Conservation (phyloP, 2,113 vertebrate species). For the Rhinoptilus africanus region DNA sequence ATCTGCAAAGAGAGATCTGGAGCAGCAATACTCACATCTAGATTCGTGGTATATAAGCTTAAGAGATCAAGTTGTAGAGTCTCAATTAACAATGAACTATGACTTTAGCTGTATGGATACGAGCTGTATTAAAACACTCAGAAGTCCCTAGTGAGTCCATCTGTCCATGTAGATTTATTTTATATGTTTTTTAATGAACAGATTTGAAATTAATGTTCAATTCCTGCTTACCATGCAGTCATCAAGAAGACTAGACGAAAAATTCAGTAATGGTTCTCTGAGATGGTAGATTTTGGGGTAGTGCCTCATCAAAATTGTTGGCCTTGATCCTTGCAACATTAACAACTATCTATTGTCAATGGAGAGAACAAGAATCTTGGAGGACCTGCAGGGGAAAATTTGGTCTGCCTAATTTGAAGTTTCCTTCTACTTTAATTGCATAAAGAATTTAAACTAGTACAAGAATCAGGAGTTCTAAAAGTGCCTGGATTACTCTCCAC, state of each 20-base stretch:
- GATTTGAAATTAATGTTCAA: neutral
- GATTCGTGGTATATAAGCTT: neutral
- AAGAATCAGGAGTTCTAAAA: neutral
- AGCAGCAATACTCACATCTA: neutral
- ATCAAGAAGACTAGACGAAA: neutral
- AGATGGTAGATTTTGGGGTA: neutral
- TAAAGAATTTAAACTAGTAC: neutral
- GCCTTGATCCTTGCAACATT: accelerated
- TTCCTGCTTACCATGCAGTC: neutral
- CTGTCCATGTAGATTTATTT: neutral
- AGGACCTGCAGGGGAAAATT: neutral
- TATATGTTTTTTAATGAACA: neutral
- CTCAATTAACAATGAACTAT: neutral
- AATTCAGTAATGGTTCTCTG: neutral
- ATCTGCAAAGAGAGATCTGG: neutral
- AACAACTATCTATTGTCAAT: neutral
- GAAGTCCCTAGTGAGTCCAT: neutral
- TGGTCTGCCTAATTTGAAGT: neutral
- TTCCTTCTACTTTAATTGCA: neutral
- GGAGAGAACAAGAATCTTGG: neutral
- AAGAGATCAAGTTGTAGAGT: neutral
- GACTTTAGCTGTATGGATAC: neutral
- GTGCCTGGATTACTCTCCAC: neutral
- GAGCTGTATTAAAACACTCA: neutral
- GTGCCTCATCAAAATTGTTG: neutral